Evolutionary conservation across 2,888 invertebrate genomes (phyloP).

Genomic region (Nebria salina): DNA sequence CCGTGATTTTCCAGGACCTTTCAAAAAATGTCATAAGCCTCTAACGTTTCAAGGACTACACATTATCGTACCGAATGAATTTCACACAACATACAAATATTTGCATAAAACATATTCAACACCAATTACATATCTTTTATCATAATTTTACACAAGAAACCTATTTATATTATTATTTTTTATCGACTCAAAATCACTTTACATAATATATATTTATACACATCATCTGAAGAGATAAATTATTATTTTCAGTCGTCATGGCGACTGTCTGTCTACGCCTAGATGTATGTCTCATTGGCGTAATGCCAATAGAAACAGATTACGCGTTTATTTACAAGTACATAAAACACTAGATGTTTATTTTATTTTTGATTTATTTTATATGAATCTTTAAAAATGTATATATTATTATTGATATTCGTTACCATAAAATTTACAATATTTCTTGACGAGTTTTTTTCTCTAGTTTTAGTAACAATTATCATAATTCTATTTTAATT

Average conservation of each 20-base stretch:
- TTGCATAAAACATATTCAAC: too few relatives aligned
- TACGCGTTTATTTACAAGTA: background rate
- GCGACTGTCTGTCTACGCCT: background rate
- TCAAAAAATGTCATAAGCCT: too few relatives aligned
- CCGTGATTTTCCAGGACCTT: background rate
- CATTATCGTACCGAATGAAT: too few relatives aligned
- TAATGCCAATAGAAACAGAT: background rate
- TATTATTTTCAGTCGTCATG: background rate
- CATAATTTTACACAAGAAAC: too few relatives aligned
- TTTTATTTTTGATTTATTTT: background rate
- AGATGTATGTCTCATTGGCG: background rate
- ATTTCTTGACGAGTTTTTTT: too few relatives aligned
- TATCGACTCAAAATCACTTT: background rate
- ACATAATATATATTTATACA: background rate
- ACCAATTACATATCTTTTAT: too few relatives aligned
- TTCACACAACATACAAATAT: too few relatives aligned
- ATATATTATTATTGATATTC: too few relatives aligned
- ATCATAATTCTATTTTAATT: too few relatives aligned
- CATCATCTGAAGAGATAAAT: background rate
- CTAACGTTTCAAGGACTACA: too few relatives aligned
- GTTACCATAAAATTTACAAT: too few relatives aligned
- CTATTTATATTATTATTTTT: background rate
- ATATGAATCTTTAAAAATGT: background rate
- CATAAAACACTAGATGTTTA: background rate
- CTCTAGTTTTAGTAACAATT: too few relatives aligned